Base-by-base conservation (phyloP, 2,113 vertebrate species). In the Tautogolabrus adspersus region DNA sequence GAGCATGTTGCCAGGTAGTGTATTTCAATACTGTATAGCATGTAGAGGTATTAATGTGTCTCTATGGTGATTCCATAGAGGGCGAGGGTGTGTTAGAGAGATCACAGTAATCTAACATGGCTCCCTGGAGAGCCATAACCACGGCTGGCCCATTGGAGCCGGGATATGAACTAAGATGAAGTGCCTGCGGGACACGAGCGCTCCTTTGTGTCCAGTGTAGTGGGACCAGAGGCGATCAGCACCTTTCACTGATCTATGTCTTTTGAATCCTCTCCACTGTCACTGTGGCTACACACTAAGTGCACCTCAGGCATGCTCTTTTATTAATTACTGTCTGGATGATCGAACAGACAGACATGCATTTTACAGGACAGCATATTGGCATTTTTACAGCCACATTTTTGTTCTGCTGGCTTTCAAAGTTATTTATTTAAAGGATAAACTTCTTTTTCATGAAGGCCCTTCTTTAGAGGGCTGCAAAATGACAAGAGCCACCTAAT, bases 371-470 rank as follows among this genome's bases (percentile, higher is more conserved):
- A 72, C 70, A 57, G 64, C 51, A 3, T 93, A 95, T 94, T 92
- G 94, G 88, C 94, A 92, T 89, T 92, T 94, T 94, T 93, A 94
- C 77, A 77, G 89, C 85, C 75, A 69, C 81, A 86, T 91, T 92
- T 92, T 90, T 92, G 93, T 94, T 95, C 93, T 83, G 83, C 88
- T 88, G 91, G 82, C 72, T 51, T 82, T 92, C 89, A 80, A 90
- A 92, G 92, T 66, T 67, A 61, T 86, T 86, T 89, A 42, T 86
- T 87, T 65, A 75, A 76, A 64, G 77, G 70, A 89, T 66, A 12
- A 3, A 85, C 56, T 26, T 71, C 49, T 44, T 62, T 84, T 90
- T 91, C 62, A 91, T 85, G 72, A 87, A 21, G 8, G 62, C 38
- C 49, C 47, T 72, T 86, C n/a, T 57, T 51, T 26, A 51, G 42